Evolutionary conservation across 2,797 vertebrate genomes (phyloP), one percentile per base, ranked within the genome.

Genomic region (Vultur gryphus): DNA sequence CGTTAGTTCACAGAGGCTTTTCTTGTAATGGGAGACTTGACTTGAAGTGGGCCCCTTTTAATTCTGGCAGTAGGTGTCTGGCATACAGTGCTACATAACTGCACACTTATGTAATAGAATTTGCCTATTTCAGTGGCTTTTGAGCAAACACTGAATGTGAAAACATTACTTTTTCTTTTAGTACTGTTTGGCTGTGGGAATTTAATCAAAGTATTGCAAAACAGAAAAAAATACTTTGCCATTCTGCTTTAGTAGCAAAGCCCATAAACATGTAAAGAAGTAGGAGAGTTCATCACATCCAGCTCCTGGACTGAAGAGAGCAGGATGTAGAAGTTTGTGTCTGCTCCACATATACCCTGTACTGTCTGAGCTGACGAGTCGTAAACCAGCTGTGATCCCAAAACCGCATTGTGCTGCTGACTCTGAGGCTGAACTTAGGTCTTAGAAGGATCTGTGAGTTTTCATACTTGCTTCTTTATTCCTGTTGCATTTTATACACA

Each of bases 51-150:
- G 90, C 92, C 95, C 43, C 84, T 85, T 95, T 78, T 72, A 51
- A 37, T 93, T 94, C 72, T 97, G 94, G 75, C 90, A 78, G 89
- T 81, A 92, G 87, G 84, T 2, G 17, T 92, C 78, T 94, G 95
- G 94, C 75, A 29, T 84, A 72, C 48, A 84, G 54, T 43, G 21
- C 94, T 96, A 48, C 94, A 93, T 97, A 96, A 69, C 92, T 96
- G 89, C 65, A 91, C 12, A 0, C 84, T 97, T 95, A 89, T 51
- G 95, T 96, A 93, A 95, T 91, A 67, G 7, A 44, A 48, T 46
- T 89, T 81, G 17, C 82, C 71, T 87, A 58, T 78, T 96, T 79
- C 87, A 61, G 0, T 92, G 84, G 43, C 57, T 95, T 96, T 94
- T 83, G 75, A 94, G 54, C 81, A 91, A 89, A 69, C 37, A 44